Conservation (phyloP, 2,113 vertebrate genomes). For the Onychostoma macrolepis region DNA sequence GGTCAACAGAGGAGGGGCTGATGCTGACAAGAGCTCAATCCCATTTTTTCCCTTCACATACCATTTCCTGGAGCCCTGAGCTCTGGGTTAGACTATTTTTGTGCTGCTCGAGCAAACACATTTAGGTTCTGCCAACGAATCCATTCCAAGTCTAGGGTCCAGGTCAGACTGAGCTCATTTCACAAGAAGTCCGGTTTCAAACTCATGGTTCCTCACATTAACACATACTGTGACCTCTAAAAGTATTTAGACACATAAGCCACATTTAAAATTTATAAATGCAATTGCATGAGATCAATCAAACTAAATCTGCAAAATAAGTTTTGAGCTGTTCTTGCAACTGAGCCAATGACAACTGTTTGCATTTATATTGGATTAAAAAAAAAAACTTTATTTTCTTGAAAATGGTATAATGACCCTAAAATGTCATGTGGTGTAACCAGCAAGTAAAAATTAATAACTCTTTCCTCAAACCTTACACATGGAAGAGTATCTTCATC, state of each 20-base stretch:
- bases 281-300: neutral
- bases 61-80: conserved; percentile 44
- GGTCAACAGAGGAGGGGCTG: conserved; percentile 22
- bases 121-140: conserved; percentile 40
- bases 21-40: conserved; percentile 1
- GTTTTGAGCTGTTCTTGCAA: neutral
- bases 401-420: no score
- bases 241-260: conserved; percentile 60
- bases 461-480: no score
- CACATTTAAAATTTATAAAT: conserved; percentile 40
- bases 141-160: conserved; percentile 72
- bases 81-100: conserved; percentile 36
- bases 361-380: neutral
- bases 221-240: neutral
- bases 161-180: conserved; percentile 68
- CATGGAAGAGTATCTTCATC: no score
- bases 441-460: no score
- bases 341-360: neutral
- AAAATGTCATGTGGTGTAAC: no score
- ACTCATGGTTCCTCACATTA: conserved; percentile 60
- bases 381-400: no score
- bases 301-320: neutral
- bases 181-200: conserved; percentile 70
- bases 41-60: neutral
- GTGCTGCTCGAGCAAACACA: conserved; percentile 35